Percentiles rank a stretch among this genome's conserved stretches.
These are phyloP conservation scores for Drosophila neonasuta DNA, from an alignment of 2,888 invertebrate genomes.

Conservation along the genomic window DNA sequence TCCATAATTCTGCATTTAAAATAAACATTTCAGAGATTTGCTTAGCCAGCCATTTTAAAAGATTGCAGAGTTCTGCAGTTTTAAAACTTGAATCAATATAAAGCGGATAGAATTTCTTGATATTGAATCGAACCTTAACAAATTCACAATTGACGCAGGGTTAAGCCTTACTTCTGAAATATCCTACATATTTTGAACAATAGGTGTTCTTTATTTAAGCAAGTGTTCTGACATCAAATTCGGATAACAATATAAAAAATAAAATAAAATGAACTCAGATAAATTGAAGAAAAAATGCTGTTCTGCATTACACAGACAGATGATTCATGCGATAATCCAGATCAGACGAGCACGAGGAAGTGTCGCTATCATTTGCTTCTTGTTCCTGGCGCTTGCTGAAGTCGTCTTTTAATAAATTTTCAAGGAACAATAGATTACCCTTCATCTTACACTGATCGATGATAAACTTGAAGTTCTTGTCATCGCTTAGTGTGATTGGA, in stretches of 20 bases:
- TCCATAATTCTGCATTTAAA: not conserved
- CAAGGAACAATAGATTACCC: constrained; percentile 35
- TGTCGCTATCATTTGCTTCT: not conserved
- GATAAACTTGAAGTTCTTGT: constrained; percentile 68
- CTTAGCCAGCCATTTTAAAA: not conserved
- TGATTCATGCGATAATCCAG: not conserved
- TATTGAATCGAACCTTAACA: no score
- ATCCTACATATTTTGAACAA: no score
- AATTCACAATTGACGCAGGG: no score
- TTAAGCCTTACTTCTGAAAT: no score
- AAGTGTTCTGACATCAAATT: not conserved
- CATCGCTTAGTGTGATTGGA: constrained; percentile 76
- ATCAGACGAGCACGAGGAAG: not conserved
- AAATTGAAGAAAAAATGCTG: no score
- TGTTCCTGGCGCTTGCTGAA: not conserved
- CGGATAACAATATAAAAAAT: no score
- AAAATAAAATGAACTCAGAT: no score
- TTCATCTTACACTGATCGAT: constrained; percentile 68
- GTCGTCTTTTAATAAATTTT: not conserved
- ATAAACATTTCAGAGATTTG: not conserved
- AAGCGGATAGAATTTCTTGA: no score
- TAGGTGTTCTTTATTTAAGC: no score
- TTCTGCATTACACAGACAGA: not conserved
- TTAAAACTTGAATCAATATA: no score
- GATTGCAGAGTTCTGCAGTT: no score